Evolutionary conservation across 2,888 invertebrate species (phyloP), one percentile per base, ranked within the genome.

Genomic region (Chelonus formosanus): DNA sequence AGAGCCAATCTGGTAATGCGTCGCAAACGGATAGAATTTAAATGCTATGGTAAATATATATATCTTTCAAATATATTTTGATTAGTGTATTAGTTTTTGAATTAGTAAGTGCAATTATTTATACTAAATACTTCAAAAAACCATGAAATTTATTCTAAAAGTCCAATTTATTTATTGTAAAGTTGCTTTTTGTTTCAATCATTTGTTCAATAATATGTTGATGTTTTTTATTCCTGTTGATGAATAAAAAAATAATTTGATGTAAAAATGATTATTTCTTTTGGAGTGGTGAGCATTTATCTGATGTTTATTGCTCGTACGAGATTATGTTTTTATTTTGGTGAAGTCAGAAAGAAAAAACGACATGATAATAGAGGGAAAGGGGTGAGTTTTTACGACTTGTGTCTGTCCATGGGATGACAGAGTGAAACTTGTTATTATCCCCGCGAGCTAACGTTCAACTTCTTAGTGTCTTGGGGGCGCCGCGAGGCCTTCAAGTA

Each of bases 1-100:
- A 72, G 70, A 76, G 76, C 75, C 79, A 81, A 82, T 81, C 82
- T 82, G 80, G 79, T 83, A 83, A 83, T 83, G 83, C 79, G 80
- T 78, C 78, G 53, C 62, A 53, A 10, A 32, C 47, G 60, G n/a
- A 55, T 55, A 55, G 31, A 55, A 40, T 55, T 20, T 55, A 55
- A 55, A 55, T 36, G 36, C 40, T 40, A 36, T 10, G 47, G 3
- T 47, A 8, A 47, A 40, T 40, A 40, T 40, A 5, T 40, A 5
- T 40, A 40, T 5, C 40, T 40, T 5, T 40, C 6, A 40, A 40
- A 40, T 40, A 5, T 40, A 5, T 40, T 40, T 40, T 40, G 20
- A 20, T 20, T 20, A 20, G 20, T 20, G 20, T 1, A 20, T 20
- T 20, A 20, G 20, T 20, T 20, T 20, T 20, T 20, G 20, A 20